phyloP scores from a whole-genome alignment of 2,113 vertebrate species.

The Limanda limanda region DNA sequence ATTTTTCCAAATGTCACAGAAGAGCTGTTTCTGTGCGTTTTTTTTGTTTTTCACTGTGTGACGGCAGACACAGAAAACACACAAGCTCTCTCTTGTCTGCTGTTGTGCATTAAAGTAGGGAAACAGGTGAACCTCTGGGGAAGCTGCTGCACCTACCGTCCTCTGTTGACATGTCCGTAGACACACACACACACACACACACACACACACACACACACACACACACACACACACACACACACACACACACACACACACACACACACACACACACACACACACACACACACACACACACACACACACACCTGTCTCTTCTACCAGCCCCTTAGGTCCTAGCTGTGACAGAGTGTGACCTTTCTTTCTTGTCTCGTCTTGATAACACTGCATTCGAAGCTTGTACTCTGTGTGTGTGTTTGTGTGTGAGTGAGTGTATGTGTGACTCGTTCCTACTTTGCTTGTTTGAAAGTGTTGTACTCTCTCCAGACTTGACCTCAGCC shows the following conservation, averaged over 20 bases:
- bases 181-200: constrained; percentile 26
- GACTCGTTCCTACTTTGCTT: constrained; percentile 20
- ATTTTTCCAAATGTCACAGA: constrained; percentile 16
- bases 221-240: constrained; percentile 27
- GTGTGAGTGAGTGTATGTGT: neutral
- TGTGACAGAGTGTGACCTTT: constrained; percentile 70
- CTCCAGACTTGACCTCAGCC: constrained; percentile 37
- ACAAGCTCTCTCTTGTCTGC: constrained; percentile 3
- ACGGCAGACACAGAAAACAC: neutral
- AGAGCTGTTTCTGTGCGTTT: neutral
- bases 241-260: constrained; percentile 28
- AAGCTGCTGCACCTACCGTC: constrained; percentile 45
- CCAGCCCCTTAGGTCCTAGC: constrained; percentile 41
- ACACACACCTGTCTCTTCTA: constrained; percentile 36
- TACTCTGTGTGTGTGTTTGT: neutral
- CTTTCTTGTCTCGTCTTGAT: constrained; percentile 16
- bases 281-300: constrained; percentile 21
- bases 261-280: constrained; percentile 37
- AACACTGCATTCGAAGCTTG: neutral
- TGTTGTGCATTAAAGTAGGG: constrained; percentile 48
- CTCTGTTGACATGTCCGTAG: constrained; percentile 21
- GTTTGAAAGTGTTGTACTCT: constrained; percentile 45
- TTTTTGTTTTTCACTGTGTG: neutral
- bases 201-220: constrained; percentile 22
- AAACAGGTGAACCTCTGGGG: constrained; percentile 49